phyloP scores from a whole-genome alignment of 2,888 invertebrate species.

The Dryobota labecula region DNA sequence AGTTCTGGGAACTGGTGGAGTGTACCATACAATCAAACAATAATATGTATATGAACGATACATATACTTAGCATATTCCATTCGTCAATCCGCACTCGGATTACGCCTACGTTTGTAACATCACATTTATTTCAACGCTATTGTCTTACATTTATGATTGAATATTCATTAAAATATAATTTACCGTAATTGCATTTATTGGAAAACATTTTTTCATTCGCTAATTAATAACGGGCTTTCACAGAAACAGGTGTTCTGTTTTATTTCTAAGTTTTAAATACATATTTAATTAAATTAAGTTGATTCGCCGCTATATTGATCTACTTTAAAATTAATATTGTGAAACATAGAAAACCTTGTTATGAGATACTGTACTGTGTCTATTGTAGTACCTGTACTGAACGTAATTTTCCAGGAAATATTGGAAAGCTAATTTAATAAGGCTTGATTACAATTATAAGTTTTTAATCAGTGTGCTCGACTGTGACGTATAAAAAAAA shows the following conservation, averaged over 20 bases:
- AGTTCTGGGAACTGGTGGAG: not conserved
- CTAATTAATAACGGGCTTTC: conserved; percentile 19
- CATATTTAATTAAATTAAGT: not conserved
- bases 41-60: too few relatives aligned
- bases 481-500: not conserved
- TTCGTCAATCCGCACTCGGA: not conserved
- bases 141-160: not conserved
- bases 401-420: not conserved
- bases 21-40: not conserved
- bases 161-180: not conserved
- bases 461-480: not conserved
- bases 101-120: not conserved
- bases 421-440: conserved; percentile 2
- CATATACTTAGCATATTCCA: not conserved
- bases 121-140: conserved; percentile 4
- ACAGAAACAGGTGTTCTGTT: not conserved
- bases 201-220: not conserved
- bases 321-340: not conserved
- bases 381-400: not conserved
- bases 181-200: conserved; percentile 1
- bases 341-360: not conserved
- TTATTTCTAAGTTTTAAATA: not conserved
- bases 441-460: not conserved
- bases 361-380: not conserved
- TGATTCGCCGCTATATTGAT: not conserved